Evolutionary conservation across 2,888 invertebrate genomes (phyloP), one percentile per base, ranked within the genome.

Genomic region (Amphimallon solstitiale): DNA sequence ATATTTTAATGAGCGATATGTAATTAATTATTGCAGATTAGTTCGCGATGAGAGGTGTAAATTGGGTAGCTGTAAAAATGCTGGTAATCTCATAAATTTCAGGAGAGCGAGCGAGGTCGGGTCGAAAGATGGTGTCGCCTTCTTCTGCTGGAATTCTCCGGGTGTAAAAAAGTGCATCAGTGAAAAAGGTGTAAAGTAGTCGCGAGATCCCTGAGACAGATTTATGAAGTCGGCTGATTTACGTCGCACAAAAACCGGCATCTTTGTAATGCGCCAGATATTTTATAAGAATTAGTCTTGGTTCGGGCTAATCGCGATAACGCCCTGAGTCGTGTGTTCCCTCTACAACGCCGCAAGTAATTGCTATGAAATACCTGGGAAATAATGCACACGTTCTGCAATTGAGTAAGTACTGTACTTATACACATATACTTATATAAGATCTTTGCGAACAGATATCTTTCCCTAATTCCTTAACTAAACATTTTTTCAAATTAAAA

Each of bases 181-280:
- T 63, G 54, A 45, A 63, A 35, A 63, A 70, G 69, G 68, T 69
- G 70, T 67, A 67, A 70, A 68, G 66, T 70, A 72, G 67, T 63
- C 63, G 66, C 71, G 66, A 67, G 66, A 68, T 61, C 66, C 67
- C 21, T 61, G 65, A 66, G 74, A 72, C 73, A 75, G 74, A 74
- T 74, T 74, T 75, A 75, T 74, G 74, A 74, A 74, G 73, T 75
- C 72, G 56, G 68, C 71, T 75, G 75, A 75, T 75, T 74, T 74
- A 74, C 72, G 67, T 66, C 66, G 40, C 40, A 69, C 70, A 71
- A 72, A 68, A 69, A 70, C 64, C 62, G 66, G 70, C 69, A 67
- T 70, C 64, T 68, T 71, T 70, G 68, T 70, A 68, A 68, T 51
- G 54, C 52, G 46, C 51, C 63, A 43, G 63, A 54, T 63, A 63